Conservation (phyloP, 2,113 vertebrate genomes). For the Crotalus viridis region DNA sequence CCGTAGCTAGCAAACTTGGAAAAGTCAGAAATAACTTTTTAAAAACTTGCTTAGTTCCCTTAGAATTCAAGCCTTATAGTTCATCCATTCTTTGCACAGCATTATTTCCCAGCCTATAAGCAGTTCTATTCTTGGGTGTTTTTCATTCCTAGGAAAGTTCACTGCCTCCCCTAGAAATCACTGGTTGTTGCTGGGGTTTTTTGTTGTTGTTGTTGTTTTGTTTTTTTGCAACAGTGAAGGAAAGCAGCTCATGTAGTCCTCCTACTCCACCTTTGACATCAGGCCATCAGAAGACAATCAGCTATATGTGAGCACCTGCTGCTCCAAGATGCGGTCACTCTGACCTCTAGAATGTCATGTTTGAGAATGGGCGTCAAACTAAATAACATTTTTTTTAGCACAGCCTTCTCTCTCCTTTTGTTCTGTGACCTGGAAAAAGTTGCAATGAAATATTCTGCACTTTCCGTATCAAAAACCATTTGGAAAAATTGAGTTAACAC, state of each 20-base stretch:
- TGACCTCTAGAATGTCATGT: conserved; percentile 29
- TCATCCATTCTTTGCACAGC: not conserved
- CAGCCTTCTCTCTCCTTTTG: not conserved
- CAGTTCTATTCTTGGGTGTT: conserved; percentile 28
- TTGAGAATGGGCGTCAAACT: conserved; percentile 18
- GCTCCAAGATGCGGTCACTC: not conserved
- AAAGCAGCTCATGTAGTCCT: not conserved
- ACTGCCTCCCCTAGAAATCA: conserved; percentile 10
- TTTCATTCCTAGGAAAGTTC: conserved; percentile 25
- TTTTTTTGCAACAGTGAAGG: conserved; percentile 3
- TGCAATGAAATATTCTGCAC: conserved; percentile 1
- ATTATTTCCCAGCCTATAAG: conserved; percentile 18
- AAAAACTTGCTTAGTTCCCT: not conserved
- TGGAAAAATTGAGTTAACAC: conserved; percentile 29
- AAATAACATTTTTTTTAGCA: conserved; percentile 2
- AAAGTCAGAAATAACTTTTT: not conserved
- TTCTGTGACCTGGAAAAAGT: conserved; percentile 29
- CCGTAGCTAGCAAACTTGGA: not conserved
- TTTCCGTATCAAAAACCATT: not conserved
- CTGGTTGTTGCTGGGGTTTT: not conserved
- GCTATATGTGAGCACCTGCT: conserved; percentile 4
- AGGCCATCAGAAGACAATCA: conserved; percentile 25
- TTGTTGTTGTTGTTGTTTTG: not conserved
- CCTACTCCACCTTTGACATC: conserved; percentile 26
- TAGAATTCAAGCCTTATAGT: not conserved